Base-by-base conservation (phyloP, 92 coral and sea anemone species). In the Zoanthus sociatus region DNA sequence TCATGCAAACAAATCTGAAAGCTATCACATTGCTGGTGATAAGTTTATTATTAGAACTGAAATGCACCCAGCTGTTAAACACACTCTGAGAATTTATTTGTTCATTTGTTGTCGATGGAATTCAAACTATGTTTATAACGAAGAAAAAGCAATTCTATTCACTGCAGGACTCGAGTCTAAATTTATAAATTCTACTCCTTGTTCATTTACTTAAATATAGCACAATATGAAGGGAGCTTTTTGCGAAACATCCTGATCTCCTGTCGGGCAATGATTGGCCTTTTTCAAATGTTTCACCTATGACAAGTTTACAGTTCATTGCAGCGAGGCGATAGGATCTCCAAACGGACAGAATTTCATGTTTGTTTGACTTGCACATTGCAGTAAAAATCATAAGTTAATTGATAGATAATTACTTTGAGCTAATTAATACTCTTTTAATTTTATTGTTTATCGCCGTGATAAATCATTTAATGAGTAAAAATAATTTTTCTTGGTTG, bases 31-130 rank as follows among this genome's bases (percentile, higher is more conserved):
- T 48, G 53, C 53, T 5, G 53, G 53, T 56, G 63, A 56, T 56
- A 56, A 56, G n/a, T 58, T 58, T 58, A 58, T 1, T 10, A 58
- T 5, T 58, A 58, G 66, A 58, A 58, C 66, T 58, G 4, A 58
- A 58, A 11, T 58, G 66, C 66, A 58, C 66, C 66, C 66, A 58
- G 66, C 66, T 58, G 66, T 58, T 58, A 58, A 58, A 58, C 66
- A 58, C 66, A 18, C 66, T 58, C 66, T 2, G 66, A 14, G 1
- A 58, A 58, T 58, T 58, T 58, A 58, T 14, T 53, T 58, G 66
- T 58, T 58, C 17, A 58, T 58, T 58, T 58, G 66, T 58, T 58
- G 66, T 58, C n/a, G 3, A 58, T 58, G 66, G 66, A 58, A 11
- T 7, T 37, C 42, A 37, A 37, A 37, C 3, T 37, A 37, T 37